phyloP scores from a whole-genome alignment of 2,888 invertebrate genomes.

The Villa cingulata region DNA sequence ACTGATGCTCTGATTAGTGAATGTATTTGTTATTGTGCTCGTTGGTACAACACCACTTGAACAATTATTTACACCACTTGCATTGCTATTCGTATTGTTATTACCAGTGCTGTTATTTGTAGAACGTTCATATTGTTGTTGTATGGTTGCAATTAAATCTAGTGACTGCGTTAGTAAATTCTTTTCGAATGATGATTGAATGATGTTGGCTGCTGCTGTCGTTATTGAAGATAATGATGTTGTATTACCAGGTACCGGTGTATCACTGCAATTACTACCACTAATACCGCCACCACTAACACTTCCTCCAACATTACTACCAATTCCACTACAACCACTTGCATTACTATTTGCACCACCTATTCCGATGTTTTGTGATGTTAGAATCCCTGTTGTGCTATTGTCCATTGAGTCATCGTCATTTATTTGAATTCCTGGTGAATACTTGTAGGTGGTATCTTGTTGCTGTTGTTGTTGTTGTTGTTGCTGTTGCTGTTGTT shows the following conservation, averaged over 20 bases:
- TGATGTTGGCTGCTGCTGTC: constrained; percentile 37
- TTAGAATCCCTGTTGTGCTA: constrained; percentile 18
- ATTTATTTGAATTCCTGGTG: constrained; percentile 7
- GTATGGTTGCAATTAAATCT: constrained; percentile 42
- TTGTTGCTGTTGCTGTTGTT: background rate
- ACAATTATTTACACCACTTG: background rate
- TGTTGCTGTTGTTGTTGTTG: constrained; percentile 13
- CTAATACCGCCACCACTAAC: background rate
- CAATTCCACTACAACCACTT: background rate
- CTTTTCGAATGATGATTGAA: constrained; percentile 49
- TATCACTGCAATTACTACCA: background rate
- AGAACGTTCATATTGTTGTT: constrained; percentile 26
- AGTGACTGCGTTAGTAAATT: constrained; percentile 55
- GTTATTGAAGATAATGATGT: background rate
- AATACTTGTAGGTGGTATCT: constrained; percentile 6
- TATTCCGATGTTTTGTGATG: background rate
- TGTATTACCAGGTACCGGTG: background rate
- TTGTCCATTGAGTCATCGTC: constrained; percentile 34
- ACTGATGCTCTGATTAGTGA: constrained; percentile 11
- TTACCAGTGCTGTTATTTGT: constrained; percentile 2
- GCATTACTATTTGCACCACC: no score
- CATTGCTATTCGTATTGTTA: background rate
- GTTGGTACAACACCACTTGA: no score
- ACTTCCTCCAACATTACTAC: background rate
- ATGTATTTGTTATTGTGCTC: constrained; percentile 6